Evolutionary conservation across 2,113 vertebrate genomes (phyloP).

Genomic region (Xenopus borealis): DNA sequence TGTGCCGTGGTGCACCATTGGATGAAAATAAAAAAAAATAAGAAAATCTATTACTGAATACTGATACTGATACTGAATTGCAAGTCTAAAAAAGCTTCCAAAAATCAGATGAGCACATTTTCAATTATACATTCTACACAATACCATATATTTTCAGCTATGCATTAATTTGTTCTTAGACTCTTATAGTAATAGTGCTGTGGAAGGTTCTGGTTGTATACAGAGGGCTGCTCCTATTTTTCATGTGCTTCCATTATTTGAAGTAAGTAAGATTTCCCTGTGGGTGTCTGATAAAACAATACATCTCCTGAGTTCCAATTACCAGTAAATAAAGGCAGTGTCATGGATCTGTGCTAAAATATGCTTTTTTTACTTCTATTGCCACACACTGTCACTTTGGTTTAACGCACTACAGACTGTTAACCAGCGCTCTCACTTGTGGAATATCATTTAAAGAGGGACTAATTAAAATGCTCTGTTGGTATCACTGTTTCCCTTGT

Average conservation of each 20-base stretch:
- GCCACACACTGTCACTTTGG: not conserved
- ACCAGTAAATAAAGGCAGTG: slow-evolving; percentile 14
- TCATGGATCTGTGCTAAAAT: slow-evolving; percentile 7
- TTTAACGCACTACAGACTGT: not conserved
- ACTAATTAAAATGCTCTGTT: too few relatives aligned
- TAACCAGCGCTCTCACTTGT: not conserved
- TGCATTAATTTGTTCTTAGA: not conserved
- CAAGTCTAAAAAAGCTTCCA: too few relatives aligned
- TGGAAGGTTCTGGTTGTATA: not conserved
- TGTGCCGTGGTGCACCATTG: too few relatives aligned
- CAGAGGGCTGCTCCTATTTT: not conserved
- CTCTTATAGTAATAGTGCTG: not conserved
- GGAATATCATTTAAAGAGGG: too few relatives aligned
- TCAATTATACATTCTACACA: too few relatives aligned
- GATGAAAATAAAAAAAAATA: too few relatives aligned
- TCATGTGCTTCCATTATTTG: slow-evolving; percentile 17
- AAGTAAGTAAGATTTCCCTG: slow-evolving; percentile 21
- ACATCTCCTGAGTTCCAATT: slow-evolving; percentile 27
- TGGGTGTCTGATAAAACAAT: slow-evolving; percentile 11
- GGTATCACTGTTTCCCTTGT: too few relatives aligned
- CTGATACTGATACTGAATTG: too few relatives aligned
- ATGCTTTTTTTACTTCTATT: not conserved
- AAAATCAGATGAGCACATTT: too few relatives aligned
- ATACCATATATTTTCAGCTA: too few relatives aligned
- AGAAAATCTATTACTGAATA: too few relatives aligned